Percentiles rank a stretch among this genome's conserved stretches.
These are phyloP conservation scores for Gibbula magus DNA, from an alignment of 2,888 invertebrate genomes.

Conservation along the genomic window DNA sequence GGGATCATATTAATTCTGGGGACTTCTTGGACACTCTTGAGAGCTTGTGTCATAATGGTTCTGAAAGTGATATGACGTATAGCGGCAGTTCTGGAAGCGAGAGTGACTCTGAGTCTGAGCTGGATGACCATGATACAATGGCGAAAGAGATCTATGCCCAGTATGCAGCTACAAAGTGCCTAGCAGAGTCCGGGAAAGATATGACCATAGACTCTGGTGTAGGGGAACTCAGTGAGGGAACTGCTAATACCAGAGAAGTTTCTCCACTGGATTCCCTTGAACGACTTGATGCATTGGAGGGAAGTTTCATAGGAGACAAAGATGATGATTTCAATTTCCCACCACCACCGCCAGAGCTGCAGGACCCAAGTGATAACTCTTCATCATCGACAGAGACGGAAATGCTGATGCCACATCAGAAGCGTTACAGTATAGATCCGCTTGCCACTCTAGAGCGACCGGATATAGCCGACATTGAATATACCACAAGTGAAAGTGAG, in stretches of 20 bases:
- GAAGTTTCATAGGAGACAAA: slow-evolving; percentile 35
- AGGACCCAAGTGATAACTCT: slow-evolving; percentile 46
- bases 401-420: slow-evolving; percentile 36
- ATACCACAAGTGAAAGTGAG: slow-evolving; percentile 61
- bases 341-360: slow-evolving; percentile 30
- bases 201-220: slow-evolving; percentile 61
- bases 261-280: slow-evolving; percentile 58
- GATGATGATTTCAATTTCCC: slow-evolving; percentile 41
- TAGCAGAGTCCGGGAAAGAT: slow-evolving; percentile 60
- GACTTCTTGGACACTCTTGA: slow-evolving; percentile 48
- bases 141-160: slow-evolving; percentile 43
- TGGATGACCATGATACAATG: slow-evolving; percentile 19
- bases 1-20: slow-evolving; percentile 33
- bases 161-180: slow-evolving; percentile 47
- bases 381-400: slow-evolving; percentile 40
- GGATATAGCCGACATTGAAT: slow-evolving; percentile 47
- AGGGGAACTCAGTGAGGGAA: slow-evolving; percentile 41
- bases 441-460: slow-evolving; percentile 55
- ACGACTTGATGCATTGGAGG: slow-evolving; percentile 33
- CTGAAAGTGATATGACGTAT: slow-evolving; percentile 47
- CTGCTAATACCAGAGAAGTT: slow-evolving; percentile 45
- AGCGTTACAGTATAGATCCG: slow-evolving; percentile 60
- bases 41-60: slow-evolving; percentile 37
- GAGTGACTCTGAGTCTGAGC: slow-evolving; percentile 27
- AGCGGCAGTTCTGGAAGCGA: slow-evolving; percentile 38